A percentile compares a stretch with the other conserved stretches of the same genome.
phyloP scores from a whole-genome alignment of 2,113 vertebrate genomes.

The Neolamprologus cancellatus region DNA sequence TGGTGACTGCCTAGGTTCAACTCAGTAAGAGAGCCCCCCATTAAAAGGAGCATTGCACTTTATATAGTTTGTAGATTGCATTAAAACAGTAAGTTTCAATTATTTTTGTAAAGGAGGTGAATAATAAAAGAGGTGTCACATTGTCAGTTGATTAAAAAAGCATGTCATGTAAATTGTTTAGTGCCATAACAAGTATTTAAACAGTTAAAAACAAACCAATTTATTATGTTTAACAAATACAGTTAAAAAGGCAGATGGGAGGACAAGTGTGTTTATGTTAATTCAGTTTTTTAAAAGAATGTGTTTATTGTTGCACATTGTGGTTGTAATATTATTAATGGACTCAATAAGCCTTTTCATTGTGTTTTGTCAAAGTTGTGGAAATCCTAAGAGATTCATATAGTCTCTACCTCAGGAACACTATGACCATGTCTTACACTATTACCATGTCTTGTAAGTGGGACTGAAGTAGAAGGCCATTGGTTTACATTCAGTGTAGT shows the following conservation, averaged over 20 bases:
- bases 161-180: background rate
- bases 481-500: background rate
- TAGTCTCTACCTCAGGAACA: background rate
- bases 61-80: background rate
- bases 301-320: background rate
- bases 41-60: background rate
- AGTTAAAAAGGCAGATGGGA: background rate
- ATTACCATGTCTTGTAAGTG: background rate
- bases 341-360: background rate
- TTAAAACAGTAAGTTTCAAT: background rate
- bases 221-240: background rate
- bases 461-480: background rate
- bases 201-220: background rate
- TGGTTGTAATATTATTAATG: background rate
- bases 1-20: background rate
- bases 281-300: background rate
- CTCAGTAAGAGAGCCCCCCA: background rate
- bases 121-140: background rate
- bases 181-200: background rate
- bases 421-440: background rate
- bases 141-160: background rate
- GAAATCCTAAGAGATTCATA: background rate
- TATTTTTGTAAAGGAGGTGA: background rate
- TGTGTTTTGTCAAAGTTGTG: background rate
- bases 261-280: background rate